A percentile compares a stretch with the other conserved stretches of the same genome.
phyloP scores from a whole-genome alignment of 2,888 invertebrate genomes.

The Noctua pronuba region DNA sequence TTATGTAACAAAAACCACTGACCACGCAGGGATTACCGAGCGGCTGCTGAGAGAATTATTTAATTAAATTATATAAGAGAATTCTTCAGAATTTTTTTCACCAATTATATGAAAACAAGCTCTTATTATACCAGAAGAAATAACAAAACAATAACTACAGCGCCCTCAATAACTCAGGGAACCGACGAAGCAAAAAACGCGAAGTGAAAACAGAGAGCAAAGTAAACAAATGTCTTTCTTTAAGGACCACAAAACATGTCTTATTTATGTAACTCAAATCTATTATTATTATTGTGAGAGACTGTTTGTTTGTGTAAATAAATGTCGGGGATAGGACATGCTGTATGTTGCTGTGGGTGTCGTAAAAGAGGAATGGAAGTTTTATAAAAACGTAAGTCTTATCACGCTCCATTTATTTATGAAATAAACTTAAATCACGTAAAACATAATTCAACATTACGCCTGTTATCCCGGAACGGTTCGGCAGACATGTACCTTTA shows the following conservation, averaged over 20 bases:
- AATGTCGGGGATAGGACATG: constrained; percentile 3
- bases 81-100: neutral
- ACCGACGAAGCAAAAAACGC: constrained; percentile 41
- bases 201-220: constrained; percentile 29
- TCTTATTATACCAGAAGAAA: constrained; percentile 10
- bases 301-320: constrained; percentile 16
- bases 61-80: constrained; percentile 6
- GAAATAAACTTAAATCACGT: neutral
- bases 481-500: neutral
- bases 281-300: constrained; percentile 18
- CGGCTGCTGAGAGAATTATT: too few relatives aligned
- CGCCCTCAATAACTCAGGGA: constrained; percentile 37
- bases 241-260: constrained; percentile 16
- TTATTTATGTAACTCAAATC: constrained; percentile 39
- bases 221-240: constrained; percentile 30
- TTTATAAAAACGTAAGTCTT: neutral
- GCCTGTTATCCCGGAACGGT: neutral
- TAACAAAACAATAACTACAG: constrained; percentile 45
- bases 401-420: neutral
- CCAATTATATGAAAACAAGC: constrained; percentile 11
- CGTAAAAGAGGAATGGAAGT: neutral
- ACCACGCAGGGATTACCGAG: neutral
- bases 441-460: neutral
- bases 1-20: neutral
- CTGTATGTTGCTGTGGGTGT: neutral